A percentile compares a stretch with the other conserved stretches of the same genome.
Evolutionary conservation across 2,113 vertebrate genomes (phyloP).

Genomic region (Siniperca knerii): DNA sequence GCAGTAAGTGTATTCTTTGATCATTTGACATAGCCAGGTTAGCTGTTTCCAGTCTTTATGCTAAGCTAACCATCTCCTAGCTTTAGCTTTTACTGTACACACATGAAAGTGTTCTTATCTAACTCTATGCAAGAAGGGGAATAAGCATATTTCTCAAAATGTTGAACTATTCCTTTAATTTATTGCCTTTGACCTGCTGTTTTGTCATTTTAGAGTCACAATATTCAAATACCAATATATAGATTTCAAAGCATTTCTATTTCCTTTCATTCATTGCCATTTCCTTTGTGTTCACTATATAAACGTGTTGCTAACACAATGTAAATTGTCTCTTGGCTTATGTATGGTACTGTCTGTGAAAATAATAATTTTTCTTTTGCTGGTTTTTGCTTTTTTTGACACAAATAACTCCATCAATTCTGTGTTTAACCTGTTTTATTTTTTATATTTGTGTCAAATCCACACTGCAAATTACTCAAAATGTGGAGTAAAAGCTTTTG

Average conservation of each 20-base stretch:
- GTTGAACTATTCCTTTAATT: background rate
- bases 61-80: background rate
- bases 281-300: background rate
- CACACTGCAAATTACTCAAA: background rate
- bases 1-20: background rate
- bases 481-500: conserved; percentile 16
- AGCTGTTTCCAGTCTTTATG: background rate
- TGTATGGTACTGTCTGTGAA: conserved; percentile 17
- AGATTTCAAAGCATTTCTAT: conserved; percentile 21
- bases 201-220: background rate
- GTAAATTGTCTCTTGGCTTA: conserved; percentile 4
- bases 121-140: background rate
- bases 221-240: background rate
- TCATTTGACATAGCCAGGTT: too few species aligned
- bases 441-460: background rate
- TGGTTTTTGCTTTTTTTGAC: background rate
- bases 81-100: background rate
- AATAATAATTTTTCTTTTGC: background rate
- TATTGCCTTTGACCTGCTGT: background rate
- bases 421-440: conserved; percentile 10
- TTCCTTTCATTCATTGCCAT: background rate
- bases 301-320: background rate
- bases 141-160: background rate
- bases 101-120: background rate
- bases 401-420: background rate